A percentile compares a stretch with the other conserved stretches of the same genome.
Conservation (phyloP, 2,888 invertebrate genomes). For the Himalopsyche anomala region DNA sequence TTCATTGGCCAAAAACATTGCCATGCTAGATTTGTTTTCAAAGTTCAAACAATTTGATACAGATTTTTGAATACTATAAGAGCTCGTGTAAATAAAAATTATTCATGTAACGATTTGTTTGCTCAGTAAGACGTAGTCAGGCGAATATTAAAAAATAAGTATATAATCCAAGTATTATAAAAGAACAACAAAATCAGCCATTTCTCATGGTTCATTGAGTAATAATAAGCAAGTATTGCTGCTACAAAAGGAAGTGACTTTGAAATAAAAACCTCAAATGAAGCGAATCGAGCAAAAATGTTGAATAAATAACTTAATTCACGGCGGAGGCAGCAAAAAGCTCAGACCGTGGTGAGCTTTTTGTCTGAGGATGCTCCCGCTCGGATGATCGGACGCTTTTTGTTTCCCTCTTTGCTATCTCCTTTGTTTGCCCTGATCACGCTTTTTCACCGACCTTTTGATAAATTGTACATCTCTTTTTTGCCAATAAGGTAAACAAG, state of each 20-base stretch:
- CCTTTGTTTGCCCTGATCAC: conserved; percentile 52
- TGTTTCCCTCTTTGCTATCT: conserved; percentile 41
- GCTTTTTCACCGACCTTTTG: conserved; percentile 54
- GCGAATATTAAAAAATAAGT: neutral
- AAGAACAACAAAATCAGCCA: neutral
- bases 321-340: conserved; percentile 18
- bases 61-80: too few species aligned
- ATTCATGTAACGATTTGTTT: too few species aligned
- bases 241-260: conserved; percentile 21
- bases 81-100: too few species aligned
- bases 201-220: conserved; percentile 13
- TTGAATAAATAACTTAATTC: conserved; percentile 52
- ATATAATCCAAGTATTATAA: neutral
- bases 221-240: conserved; percentile 32
- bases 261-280: conserved; percentile 49
- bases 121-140: neutral
- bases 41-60: too few species aligned
- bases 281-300: conserved; percentile 47
- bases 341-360: conserved; percentile 42
- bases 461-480: conserved; percentile 56
- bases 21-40: too few species aligned
- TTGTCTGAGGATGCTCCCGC: conserved; percentile 48
- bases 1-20: too few species aligned
- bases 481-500: conserved; percentile 51
- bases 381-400: conserved; percentile 55